These are phyloP conservation scores for Ictalurus punctatus DNA, from an alignment of 2,113 vertebrate genomes.

Conservation along the genomic window DNA sequence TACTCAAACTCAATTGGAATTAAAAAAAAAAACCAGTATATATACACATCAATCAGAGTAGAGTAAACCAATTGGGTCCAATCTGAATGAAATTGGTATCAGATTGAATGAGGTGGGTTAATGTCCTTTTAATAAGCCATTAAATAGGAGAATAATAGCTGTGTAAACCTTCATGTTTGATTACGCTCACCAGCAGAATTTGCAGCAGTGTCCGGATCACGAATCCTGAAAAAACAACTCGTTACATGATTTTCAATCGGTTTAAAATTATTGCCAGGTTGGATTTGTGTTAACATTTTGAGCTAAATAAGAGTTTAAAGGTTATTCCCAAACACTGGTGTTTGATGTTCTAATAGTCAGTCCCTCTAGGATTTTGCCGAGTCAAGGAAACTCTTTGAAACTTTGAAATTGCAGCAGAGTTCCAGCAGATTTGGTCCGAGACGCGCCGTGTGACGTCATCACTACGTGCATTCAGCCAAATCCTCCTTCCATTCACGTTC, in stretches of 20 bases:
- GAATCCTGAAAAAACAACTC: background rate
- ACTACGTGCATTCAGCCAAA: too few relatives aligned
- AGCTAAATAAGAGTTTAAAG: background rate
- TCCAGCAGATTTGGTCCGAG: too few relatives aligned
- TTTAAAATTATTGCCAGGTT: background rate
- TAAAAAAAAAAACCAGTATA: background rate
- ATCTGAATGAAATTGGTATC: background rate
- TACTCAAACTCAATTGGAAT: background rate
- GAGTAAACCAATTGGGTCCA: background rate
- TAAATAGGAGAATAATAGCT: background rate
- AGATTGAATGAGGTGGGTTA: background rate
- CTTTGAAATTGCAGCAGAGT: too few relatives aligned
- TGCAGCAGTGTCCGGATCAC: background rate
- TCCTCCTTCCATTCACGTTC: too few relatives aligned
- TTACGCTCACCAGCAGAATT: background rate
- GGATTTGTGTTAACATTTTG: background rate
- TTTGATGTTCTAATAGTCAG: background rate
- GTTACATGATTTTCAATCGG: background rate
- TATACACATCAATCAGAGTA: background rate
- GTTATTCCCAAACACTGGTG: background rate
- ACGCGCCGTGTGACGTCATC: too few relatives aligned
- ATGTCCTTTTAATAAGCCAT: background rate
- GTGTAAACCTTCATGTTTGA: background rate
- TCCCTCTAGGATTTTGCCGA: too few relatives aligned
- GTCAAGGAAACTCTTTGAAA: too few relatives aligned